These are phyloP conservation scores for Tapirus terrestris DNA, from an alignment of 2,113 vertebrate species.

Conservation along the genomic window DNA sequence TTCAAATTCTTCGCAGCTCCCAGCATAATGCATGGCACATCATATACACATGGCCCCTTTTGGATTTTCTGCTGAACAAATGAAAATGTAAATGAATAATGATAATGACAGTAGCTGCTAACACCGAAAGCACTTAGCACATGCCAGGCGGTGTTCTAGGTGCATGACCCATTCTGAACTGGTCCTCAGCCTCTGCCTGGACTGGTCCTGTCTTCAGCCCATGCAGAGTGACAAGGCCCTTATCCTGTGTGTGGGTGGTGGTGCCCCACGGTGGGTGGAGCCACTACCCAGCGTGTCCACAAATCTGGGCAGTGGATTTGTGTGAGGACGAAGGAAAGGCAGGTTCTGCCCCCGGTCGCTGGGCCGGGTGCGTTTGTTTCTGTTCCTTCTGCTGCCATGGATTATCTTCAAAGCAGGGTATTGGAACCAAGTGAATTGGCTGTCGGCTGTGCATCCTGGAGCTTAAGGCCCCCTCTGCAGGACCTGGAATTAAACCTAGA, in stretches of 20 bases:
- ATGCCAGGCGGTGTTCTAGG: not conserved
- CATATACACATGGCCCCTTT: not conserved
- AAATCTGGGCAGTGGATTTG: not conserved
- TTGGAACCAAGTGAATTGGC: not conserved
- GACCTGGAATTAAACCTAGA: constrained; percentile 12
- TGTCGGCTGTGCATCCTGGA: not conserved
- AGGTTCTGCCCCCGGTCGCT: not conserved
- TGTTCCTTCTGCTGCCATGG: not conserved
- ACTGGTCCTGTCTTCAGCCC: not conserved
- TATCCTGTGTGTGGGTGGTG: not conserved
- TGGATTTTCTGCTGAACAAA: not conserved
- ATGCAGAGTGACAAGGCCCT: accelerated
- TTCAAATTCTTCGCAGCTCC: too few relatives aligned
- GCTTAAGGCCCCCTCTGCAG: not conserved
- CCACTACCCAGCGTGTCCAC: not conserved
- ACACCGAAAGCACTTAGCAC: not conserved
- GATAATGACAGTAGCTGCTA: not conserved
- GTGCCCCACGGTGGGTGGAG: not conserved
- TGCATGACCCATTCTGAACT: accelerated
- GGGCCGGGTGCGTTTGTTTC: not conserved
- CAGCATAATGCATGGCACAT: not conserved
- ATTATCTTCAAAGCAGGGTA: constrained; percentile 18
- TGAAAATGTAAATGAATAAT: not conserved
- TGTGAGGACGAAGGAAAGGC: not conserved
- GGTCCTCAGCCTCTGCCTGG: not conserved